Evolutionary conservation across 2,888 invertebrate species (phyloP).

Genomic region (Scaptodrosophila latifasciaeformis): DNA sequence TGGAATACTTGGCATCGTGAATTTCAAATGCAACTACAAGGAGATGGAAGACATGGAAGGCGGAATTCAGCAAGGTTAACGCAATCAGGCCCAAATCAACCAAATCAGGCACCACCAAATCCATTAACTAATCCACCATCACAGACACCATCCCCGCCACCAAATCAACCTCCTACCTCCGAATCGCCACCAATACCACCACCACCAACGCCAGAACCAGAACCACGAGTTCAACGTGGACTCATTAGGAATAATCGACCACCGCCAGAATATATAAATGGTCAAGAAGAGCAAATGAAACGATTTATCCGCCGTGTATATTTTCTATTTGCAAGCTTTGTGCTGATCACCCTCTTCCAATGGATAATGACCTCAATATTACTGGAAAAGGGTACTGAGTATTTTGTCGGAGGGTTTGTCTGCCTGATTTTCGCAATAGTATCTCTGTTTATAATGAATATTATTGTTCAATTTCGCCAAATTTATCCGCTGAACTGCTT

Average conservation of each 20-base stretch:
- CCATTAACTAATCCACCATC: background rate
- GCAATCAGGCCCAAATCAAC: background rate
- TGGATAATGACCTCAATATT: background rate
- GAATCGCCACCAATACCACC: no score
- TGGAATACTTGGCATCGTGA: conserved; percentile 12
- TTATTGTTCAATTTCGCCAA: background rate
- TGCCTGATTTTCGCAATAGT: conserved; percentile 9
- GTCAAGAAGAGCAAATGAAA: rapidly evolving
- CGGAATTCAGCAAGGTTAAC: background rate
- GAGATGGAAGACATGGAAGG: no score
- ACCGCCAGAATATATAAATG: background rate
- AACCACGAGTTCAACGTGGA: no score
- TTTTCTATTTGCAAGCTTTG: conserved; percentile 3
- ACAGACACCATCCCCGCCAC: background rate
- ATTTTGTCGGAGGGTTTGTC: conserved; percentile 15
- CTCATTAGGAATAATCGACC: no score
- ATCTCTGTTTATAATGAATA: conserved; percentile 8
- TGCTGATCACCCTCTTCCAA: background rate
- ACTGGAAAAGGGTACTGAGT: background rate
- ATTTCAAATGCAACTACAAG: conserved; percentile 15
- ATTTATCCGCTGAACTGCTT: conserved; percentile 6
- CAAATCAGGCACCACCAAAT: background rate
- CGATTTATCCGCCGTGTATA: conserved; percentile 21
- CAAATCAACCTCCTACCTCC: no score
- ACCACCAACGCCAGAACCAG: no score